Base-by-base conservation (phyloP, 2,113 vertebrate species). In the Etheostoma spectabile region DNA sequence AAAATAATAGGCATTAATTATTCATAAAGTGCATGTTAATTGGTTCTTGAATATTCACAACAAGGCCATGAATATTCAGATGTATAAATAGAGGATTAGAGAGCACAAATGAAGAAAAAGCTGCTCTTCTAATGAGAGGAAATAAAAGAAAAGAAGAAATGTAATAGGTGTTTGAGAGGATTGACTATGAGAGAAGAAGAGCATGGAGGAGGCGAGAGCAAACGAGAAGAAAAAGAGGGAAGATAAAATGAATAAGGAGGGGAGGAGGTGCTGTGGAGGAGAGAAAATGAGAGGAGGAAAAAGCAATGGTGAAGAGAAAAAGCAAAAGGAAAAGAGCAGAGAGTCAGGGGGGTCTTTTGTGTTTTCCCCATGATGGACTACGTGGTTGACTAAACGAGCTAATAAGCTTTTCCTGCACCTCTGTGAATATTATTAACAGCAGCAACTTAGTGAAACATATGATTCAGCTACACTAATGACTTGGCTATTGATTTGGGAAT, bases 391-490 rank as follows among this genome's bases (percentile, higher is more conserved):
- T 91, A 92, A 91, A 91, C 53, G 76, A 90, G 89, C 89, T 91
- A 91, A 92, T 91, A 92, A 84, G 91, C 70, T 89, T 90, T 92
- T 93, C 79, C 86, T 93, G 91, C 90, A 92, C 91, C 85, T 91
- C 88, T 82, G 89, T 92, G 92, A 93, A 91, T 93, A 92, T 89
- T 93, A 92, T 92, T 89, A 93, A 92, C 91, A 92, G 65, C 91
- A 91, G 91, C 91, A 93, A 92, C 87, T 92, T 89, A 89, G 86
- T 82, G 80, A 93, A 93, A 92, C 91, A 90, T 91, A 86, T 84
- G 88, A 93, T 92, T 93, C 92, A 93, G 92, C 92, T 83, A 86
- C 86, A 72, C 88, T 90, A 90, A 88, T 89, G 90, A 93, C 91
- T 93, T 92, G 87, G 85, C 86, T 91, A 91, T 92, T 91, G 92